Evolutionary conservation across 2,797 vertebrate genomes (phyloP).

Genomic region (Arctocebus calabarensis): DNA sequence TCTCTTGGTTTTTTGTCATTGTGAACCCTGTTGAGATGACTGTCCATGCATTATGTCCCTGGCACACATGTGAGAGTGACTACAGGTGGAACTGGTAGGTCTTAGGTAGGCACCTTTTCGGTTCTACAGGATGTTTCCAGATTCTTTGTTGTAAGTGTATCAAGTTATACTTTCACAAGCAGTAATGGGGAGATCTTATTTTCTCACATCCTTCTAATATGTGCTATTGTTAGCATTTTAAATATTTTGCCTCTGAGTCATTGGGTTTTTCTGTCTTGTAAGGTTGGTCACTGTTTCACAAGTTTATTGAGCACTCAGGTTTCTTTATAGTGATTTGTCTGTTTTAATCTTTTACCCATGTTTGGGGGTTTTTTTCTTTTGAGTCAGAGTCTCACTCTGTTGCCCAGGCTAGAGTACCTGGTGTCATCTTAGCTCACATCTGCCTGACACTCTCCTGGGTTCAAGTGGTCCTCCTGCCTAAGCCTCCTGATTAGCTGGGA

Average conservation of each 20-base stretch:
- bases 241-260: not conserved
- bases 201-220: not conserved
- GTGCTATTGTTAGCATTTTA: not conserved
- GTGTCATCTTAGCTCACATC: too few relatives aligned
- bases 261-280: not conserved
- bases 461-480: too few relatives aligned
- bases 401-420: too few relatives aligned
- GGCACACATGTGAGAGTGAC: not conserved
- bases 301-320: not conserved
- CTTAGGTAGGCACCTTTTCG: not conserved
- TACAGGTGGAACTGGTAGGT: not conserved
- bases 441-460: too few relatives aligned
- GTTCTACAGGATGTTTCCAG: not conserved
- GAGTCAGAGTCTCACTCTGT: too few relatives aligned
- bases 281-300: not conserved
- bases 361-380: not conserved
- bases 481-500: too few relatives aligned
- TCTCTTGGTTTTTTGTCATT: not conserved
- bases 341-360: not conserved
- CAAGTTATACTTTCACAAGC: not conserved
- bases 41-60: not conserved
- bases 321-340: conserved; percentile 33
- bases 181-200: not conserved
- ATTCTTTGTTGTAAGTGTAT: not conserved
- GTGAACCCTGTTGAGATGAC: not conserved